phyloP scores from a whole-genome alignment of 2,797 vertebrate genomes.

The Enteromius thamalakanensis region DNA sequence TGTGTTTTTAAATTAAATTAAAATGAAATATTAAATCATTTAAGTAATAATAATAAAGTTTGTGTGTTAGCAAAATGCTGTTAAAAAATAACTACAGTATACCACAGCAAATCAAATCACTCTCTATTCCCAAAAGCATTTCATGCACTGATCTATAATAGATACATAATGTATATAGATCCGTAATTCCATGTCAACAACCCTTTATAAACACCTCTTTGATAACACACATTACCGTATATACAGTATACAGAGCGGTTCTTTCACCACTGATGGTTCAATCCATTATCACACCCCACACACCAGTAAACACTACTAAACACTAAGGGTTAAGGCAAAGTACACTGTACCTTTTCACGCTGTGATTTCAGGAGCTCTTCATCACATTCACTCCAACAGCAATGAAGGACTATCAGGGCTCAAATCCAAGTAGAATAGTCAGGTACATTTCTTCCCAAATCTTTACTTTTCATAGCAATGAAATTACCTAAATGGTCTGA shows the following conservation, averaged over 20 bases:
- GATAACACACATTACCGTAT: background rate
- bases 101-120: background rate
- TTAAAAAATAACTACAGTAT: background rate
- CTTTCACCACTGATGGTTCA: background rate
- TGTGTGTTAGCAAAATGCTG: background rate
- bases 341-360: conserved; percentile 24
- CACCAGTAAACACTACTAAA: background rate
- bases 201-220: background rate
- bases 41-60: too few species aligned
- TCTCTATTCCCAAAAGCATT: background rate
- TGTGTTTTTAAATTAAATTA: background rate
- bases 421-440: conserved; percentile 13
- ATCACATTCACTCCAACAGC: conserved; percentile 5
- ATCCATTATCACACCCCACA: background rate
- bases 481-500: conserved; percentile 12
- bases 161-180: too few species aligned
- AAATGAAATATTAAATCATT: too few species aligned
- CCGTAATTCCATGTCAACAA: background rate
- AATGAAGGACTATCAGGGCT: background rate
- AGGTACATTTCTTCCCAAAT: background rate
- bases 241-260: background rate
- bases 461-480: background rate
- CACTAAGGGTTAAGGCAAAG: background rate
- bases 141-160: background rate
- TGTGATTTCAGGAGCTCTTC: conserved; percentile 9